Base-by-base conservation (phyloP, 2,888 invertebrate genomes). In the Zonitis immaculata region DNA sequence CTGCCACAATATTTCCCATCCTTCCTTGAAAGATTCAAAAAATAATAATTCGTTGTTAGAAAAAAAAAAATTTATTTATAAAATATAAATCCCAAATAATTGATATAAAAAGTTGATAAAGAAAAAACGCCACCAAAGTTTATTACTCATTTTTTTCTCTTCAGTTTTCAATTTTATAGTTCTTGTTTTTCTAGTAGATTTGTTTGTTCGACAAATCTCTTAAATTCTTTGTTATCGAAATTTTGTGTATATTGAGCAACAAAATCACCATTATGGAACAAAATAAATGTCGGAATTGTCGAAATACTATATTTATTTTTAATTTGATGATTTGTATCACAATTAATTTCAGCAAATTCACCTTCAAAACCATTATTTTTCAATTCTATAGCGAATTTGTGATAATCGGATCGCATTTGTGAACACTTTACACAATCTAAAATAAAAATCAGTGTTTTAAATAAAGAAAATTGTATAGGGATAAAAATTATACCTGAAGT, bases 371-470 rank as follows among this genome's bases (percentile, higher is more conserved):
- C 76, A 9, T 78, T 78, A 0, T 66, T 64, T 44, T 77, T 77
- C 9, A 84, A 55, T 3, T 75, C 68, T 1, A 78, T 76, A 1
- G 86, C 84, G 0, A 83, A 77, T 27, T 76, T 73, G 52, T 82
- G 82, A 72, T 82, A 88, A 6, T 82, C 82, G 3, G 87, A 85
- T 69, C 88, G 89, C 71, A 83, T 81, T 12, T 79, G 75, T 47
- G 83, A 81, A 66, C 89, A 89, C 65, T 88, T 86, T 0, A 82
- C 82, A 69, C 89, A 89, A 87, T 88, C 88, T 87, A 72, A 16
- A 67, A 67, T 59, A 6, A 7, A 5, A 8, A 26, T n/a, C n/a
- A n/a, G n/a, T n/a, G n/a, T n/a, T n/a, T n/a, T n/a, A n/a, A n/a
- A n/a, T n/a, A n/a, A n/a, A n/a, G n/a, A n/a, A n/a, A n/a, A n/a